Base-by-base conservation (phyloP, 2,113 vertebrate genomes). In the Rhea americana region DNA sequence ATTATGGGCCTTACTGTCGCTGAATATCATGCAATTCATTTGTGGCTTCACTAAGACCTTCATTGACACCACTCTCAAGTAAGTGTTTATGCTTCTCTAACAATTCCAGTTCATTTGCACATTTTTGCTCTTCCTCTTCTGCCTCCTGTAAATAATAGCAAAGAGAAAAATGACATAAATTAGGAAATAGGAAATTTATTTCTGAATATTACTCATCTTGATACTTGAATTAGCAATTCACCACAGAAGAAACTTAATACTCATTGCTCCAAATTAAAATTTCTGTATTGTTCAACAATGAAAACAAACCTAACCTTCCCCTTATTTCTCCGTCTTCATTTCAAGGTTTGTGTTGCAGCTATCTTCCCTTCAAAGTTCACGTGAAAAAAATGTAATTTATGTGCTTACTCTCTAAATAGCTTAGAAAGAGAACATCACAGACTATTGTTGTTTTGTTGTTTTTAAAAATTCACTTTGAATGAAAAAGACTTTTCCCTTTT, bases 91-190 rank as follows among this genome's bases (percentile, higher is more conserved):
- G 97, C 50, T 97, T 98, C 84, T 98, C 97, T 91, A 98, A 61
- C 11, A 96, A 93, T 80, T 98, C 96, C 15, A 98, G 94, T 75
- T 98, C 98, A 82, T 62, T 90, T 43, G 96, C 96, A 92, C 94
- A 95, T 91, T 97, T 98, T 82, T 93, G 84, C 61, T 98, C 97
- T 55, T 98, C 97, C n/a, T 98, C 97, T 62, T 98, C 98, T 73
- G 91, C 95, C 79, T 98, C 97, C 98, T 98, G 37, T 4, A 85
- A 90, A 65, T 24, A 74, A 63, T 72, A 51, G 20, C 22, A 53
- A 48, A 81, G 30, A 59, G 17, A 25, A 7, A 72, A 77, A 17
- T 5, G 41, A 24, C 30, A 37, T 63, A 19, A n/a, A 3, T 75
- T 20, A 5, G 19, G 21, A 91, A 71, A 58, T 74, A 41, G 11